Percentiles rank a stretch among this genome's conserved stretches.
Evolutionary conservation across 1,140 invertebrate species (phyloP).

Genomic region (Mycetomoellerius zeteki): DNA sequence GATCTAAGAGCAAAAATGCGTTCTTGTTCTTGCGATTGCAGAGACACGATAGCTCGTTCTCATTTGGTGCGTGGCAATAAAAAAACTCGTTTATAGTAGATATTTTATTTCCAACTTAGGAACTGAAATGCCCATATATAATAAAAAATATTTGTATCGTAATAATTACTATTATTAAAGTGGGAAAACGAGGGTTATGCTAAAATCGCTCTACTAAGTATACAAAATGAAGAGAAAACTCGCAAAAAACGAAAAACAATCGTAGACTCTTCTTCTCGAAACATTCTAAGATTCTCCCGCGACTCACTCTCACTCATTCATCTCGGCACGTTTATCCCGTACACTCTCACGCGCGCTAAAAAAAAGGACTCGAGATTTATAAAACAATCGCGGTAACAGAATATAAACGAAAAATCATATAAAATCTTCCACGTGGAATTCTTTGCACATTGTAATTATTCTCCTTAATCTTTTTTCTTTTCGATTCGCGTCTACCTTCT

Average conservation of each 20-base stretch:
- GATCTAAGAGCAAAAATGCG: neutral
- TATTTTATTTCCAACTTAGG: constrained; percentile 83
- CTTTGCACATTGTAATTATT: constrained; percentile 73
- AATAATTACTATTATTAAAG: constrained; percentile 79
- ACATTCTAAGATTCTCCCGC: constrained; percentile 59
- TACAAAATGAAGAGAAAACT: constrained; percentile 77
- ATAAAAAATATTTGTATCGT: constrained; percentile 82
- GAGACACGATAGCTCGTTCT: neutral
- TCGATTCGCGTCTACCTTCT: constrained; percentile 61
- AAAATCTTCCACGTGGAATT: constrained; percentile 76
- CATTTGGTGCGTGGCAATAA: constrained; percentile 42
- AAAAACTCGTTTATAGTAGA: constrained; percentile 72
- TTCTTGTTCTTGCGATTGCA: neutral
- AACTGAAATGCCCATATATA: constrained; percentile 83
- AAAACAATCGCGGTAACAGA: constrained; percentile 75
- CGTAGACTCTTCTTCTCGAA: constrained; percentile 64
- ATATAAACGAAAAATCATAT: constrained; percentile 72
- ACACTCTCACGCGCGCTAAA: constrained; percentile 47
- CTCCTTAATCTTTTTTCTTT: constrained; percentile 25
- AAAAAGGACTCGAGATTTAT: constrained; percentile 68
- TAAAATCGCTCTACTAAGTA: constrained; percentile 75
- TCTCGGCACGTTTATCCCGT: constrained; percentile 17
- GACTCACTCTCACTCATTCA: constrained; percentile 21
- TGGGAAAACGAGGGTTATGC: constrained; percentile 75
- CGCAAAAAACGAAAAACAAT: constrained; percentile 69